Evolutionary conservation across 1,140 invertebrate genomes (phyloP), one percentile per base, ranked within the genome.

Genomic region (Eueides isabella): DNA sequence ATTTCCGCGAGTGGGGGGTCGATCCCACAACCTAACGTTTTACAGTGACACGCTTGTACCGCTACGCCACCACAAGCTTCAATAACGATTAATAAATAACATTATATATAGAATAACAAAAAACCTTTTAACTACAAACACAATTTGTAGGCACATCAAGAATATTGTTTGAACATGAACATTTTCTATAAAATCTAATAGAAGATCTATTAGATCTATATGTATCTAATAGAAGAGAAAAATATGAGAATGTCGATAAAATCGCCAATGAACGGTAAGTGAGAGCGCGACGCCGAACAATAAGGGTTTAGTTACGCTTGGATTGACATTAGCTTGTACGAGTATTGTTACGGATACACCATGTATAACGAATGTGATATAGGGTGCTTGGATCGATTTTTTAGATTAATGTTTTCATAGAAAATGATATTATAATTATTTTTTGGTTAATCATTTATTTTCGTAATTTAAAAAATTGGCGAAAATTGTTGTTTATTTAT

Each of bases 201-300:
- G 26, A 26, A 55, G 48, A 26, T n/a, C n/a, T n/a, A n/a, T n/a
- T n/a, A n/a, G n/a, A n/a, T n/a, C n/a, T n/a, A n/a, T n/a, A n/a
- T 4, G 35, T 23, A 26, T 55, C 19, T 55, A 26, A 55, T 55
- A 55, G 26, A 26, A 55, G 48, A 26, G 48, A 26, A 26, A 55
- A 55, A 55, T 55, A 55, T 55, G 26, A 55, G 48, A 55, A 55
- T 55, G 19, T 23, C 48, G 48, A 55, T 55, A 55, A 55, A 55
- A 55, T 55, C 48, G 23, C 48, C 48, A 55, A 55, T 55, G 48
- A 55, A 55, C 48, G 11, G 23, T 55, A 55, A 55, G 48, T 55
- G 48, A 55, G 48, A 55, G 6, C 48, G 19, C 48, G 48, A 55
- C 48, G 23, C 48, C 19, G 23, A 55, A 55, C 48, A 55, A 55